Base-by-base conservation (phyloP, 2,797 vertebrate genomes). In the Microctenopoma steveboyesi region DNA sequence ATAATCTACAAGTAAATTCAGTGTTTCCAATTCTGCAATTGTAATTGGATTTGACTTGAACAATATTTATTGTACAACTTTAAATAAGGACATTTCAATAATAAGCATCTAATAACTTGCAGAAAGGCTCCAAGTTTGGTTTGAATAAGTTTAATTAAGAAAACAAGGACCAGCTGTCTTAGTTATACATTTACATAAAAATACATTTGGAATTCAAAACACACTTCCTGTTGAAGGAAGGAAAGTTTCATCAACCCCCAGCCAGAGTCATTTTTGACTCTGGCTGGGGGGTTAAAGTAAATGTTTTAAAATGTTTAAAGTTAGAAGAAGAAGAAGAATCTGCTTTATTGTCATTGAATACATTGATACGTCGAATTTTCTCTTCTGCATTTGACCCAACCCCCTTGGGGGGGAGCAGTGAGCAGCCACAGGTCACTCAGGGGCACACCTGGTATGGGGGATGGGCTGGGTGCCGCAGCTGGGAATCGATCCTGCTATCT, bases 111-210 rank as follows among this genome's bases (percentile, higher is more conserved):
- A 27, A 57, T 59, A 50, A 65, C 16, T 18, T 73, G 39, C 46
- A 48, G 47, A 62, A 56, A 74, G 39, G 39, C 1, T 12, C 7
- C 2, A 46, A 9, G 22, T 64, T 52, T 47, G 54, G 30, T 43
- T 66, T 37, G 13, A 70, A 68, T 40, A 35, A 48, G 16, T 25
- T 11, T 6, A 15, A 46, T 28, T 58, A 49, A 75, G 64, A 28
- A 46, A 11, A 61, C 39, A 2, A 52, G 27, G 4, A 43, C 16
- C 28, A 56, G 7, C 33, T 43, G n/a, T 79, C 59, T 52, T 57
- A 55, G 48, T 2, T 13, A 27, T 5, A 11, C 28, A 78, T 79
- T 79, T 72, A 69, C 66, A 84, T 84, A 69, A 81, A 30, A 82
- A 71, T 49, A 12, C 8, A 70, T 76, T 74, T 78, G 49, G 18